phyloP scores from a whole-genome alignment of 2,113 vertebrate species.

The Perca schrenkii region DNA sequence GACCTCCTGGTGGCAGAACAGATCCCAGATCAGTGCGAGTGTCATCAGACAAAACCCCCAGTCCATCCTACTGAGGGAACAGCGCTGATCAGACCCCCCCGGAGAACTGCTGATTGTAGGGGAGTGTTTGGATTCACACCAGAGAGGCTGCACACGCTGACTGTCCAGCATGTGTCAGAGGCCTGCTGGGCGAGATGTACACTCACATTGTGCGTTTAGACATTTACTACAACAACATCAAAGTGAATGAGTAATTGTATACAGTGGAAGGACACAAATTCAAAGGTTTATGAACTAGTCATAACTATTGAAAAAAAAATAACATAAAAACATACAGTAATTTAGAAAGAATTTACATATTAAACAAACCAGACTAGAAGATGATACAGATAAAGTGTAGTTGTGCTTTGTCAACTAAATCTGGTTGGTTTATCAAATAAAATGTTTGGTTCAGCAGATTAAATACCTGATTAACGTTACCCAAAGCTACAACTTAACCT shows the following conservation, averaged over 20 bases:
- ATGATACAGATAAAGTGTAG: too few species aligned
- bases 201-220: constrained; percentile 1
- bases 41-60: constrained; percentile 35
- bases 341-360: too few species aligned
- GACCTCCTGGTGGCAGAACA: constrained; percentile 22
- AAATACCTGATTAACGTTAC: too few species aligned
- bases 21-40: constrained; percentile 35
- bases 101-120: constrained; percentile 23
- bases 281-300: too few species aligned
- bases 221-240: constrained; percentile 16
- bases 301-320: too few species aligned
- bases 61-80: constrained; percentile 7
- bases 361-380: too few species aligned
- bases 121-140: not conserved
- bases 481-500: too few species aligned
- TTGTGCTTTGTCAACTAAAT: too few species aligned
- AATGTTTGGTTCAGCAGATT: too few species aligned
- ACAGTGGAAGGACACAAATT: not conserved
- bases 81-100: constrained; percentile 17
- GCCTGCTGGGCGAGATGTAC: constrained; percentile 5
- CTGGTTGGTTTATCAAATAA: too few species aligned
- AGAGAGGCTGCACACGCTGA: not conserved
- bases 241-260: constrained; percentile 4
- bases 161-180: constrained; percentile 24
- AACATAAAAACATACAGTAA: too few species aligned